Evolutionary conservation across 1,140 invertebrate genomes (phyloP), one percentile per base, ranked within the genome.

Genomic region (Eulimnadia texana): DNA sequence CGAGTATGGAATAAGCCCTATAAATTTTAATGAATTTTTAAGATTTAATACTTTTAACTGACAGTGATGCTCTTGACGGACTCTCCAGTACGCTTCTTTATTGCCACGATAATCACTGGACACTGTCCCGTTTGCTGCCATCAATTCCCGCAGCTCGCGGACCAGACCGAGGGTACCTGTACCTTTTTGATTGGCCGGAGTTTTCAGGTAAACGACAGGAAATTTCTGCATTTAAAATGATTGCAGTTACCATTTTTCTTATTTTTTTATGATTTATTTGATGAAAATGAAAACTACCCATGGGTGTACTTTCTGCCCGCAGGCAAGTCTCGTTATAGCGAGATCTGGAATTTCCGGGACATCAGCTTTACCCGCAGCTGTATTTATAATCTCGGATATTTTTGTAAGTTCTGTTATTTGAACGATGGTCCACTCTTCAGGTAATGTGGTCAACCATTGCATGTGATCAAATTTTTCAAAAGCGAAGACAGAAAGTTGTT

Each of bases 371-470:
- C 33, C 33, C 33, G 33, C 33, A 42, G 33, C 33, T 16, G 16
- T 57, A 11, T 42, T 16, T 16, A 57, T 27, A 33, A 16, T 33
- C 22, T 57, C 25, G 22, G 22, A 19, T 13, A 27, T 33, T 33
- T 78, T 74, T 63, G 79, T 78, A 3, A 73, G 73, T 11, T 72
- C 67, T 29, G 79, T 80, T 25, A 82, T 47, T 69, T 82, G 80
- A 50, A 81, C 66, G 60, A 80, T 68, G 25, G 80, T 80, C 80
- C 80, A 82, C 70, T 82, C 80, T 80, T 68, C 56, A 70, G 71
- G 58, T 3, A 47, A 52, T 63, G 33, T 42, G 16, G 6, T 42
- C 16, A 16, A 42, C 33, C 33, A 42, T 16, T 42, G 6, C 33
- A 42, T 42, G 33, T 42, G 33, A 42, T 42, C 33, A 16, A 42